These are phyloP conservation scores for Drosophila bunnanda DNA, from an alignment of 2,888 invertebrate genomes.

Conservation along the genomic window DNA sequence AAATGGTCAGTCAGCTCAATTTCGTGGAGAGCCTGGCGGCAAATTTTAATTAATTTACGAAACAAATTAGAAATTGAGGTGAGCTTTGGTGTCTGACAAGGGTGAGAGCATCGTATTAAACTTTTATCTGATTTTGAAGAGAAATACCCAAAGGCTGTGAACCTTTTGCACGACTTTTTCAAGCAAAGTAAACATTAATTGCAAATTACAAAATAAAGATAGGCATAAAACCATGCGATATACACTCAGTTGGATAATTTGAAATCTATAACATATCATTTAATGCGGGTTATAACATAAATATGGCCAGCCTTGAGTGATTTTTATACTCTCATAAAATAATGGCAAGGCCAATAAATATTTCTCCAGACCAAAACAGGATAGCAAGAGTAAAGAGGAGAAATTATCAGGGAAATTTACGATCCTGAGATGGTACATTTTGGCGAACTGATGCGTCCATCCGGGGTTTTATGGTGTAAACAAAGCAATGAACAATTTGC, in stretches of 20 bases:
- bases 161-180: not conserved
- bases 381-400: not conserved
- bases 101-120: not conserved
- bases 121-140: slow-evolving; percentile 10
- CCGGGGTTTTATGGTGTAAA: slow-evolving; percentile 60
- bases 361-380: slow-evolving; percentile 30
- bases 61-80: slow-evolving; percentile 41
- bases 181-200: not conserved
- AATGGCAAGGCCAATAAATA: slow-evolving; percentile 29
- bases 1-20: slow-evolving; percentile 36
- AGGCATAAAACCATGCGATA: not conserved
- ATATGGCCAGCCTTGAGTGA: not conserved
- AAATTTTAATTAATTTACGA: slow-evolving; percentile 53
- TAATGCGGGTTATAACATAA: slow-evolving; percentile 19
- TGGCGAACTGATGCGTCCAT: slow-evolving; percentile 44
- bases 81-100: slow-evolving; percentile 10
- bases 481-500: slow-evolving; percentile 60
- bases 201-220: not conserved
- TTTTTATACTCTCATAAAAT: slow-evolving; percentile 36
- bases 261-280: slow-evolving; percentile 11
- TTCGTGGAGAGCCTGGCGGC: slow-evolving; percentile 39
- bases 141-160: not conserved
- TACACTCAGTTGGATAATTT: slow-evolving; percentile 12
- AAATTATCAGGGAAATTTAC: slow-evolving; percentile 47
- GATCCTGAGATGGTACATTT: slow-evolving; percentile 33